Evolutionary conservation across 2,113 vertebrate species (phyloP).

Genomic region (Mungos mungo): DNA sequence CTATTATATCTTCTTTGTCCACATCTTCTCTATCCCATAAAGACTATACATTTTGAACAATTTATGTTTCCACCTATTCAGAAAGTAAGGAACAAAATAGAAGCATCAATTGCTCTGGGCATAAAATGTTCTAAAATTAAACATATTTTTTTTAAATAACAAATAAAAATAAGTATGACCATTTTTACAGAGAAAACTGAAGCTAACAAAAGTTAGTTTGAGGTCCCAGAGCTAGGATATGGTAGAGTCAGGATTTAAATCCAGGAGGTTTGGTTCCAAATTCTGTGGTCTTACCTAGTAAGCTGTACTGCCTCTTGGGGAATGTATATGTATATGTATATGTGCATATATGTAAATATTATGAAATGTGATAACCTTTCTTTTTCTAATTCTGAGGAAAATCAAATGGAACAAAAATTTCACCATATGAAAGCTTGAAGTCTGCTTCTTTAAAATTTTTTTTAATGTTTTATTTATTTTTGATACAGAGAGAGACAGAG

Average conservation of each 20-base stretch:
- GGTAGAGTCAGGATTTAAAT: not conserved
- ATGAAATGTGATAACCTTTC: not conserved
- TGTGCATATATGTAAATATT: not conserved
- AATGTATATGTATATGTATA: not conserved
- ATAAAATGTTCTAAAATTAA: conserved; percentile 25
- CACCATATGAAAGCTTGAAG: not conserved
- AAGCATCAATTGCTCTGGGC: not conserved
- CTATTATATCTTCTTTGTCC: not conserved
- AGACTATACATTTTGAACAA: not conserved
- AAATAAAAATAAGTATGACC: not conserved
- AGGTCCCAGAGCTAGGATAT: not conserved
- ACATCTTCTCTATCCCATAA: not conserved
- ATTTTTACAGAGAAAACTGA: conserved; percentile 29
- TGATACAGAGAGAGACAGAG: too few species aligned
- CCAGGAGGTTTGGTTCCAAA: not conserved
- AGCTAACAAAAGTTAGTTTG: conserved; percentile 22
- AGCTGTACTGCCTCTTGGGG: not conserved
- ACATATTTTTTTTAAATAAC: not conserved
- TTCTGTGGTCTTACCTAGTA: not conserved
- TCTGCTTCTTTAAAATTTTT: too few species aligned
- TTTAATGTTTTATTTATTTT: too few species aligned
- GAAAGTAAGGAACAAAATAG: conserved; percentile 4
- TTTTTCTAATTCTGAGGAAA: conserved; percentile 5
- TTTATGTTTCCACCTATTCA: not conserved
- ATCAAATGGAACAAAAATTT: conserved; percentile 7